Evolutionary conservation across 2,888 invertebrate genomes (phyloP), one percentile per base, ranked within the genome.

Genomic region (Spodoptera picta): DNA sequence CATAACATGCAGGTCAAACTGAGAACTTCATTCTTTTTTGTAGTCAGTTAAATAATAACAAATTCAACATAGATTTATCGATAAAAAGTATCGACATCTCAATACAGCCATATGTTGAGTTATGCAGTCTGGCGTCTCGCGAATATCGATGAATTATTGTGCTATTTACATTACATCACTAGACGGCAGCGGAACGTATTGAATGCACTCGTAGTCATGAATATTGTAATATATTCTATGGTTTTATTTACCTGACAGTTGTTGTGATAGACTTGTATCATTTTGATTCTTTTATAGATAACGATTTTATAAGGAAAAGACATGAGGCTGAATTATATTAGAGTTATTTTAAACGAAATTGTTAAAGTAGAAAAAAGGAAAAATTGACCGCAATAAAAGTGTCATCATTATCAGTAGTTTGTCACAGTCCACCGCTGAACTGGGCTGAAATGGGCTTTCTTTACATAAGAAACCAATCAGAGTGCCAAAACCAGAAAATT

Each of bases 81-180:
- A 74, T 62, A 77, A 67, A 64, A 54, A 51, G 10, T 58, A 65
- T 75, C 79, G 76, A 83, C 58, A 73, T 53, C 53, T 69, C 52
- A 60, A 69, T 52, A 47, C 57, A 50, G 56, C 72, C 65, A 67
- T 77, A 79, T 77, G 81, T 80, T 88, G 88, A 90, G 90, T 86
- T 87, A 90, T 92, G 87, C 90, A 90, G 90, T 90, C 88, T 89
- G 87, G 81, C 83, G 84, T 87, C 89, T 83, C 74, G 84, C 72
- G 88, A 87, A 89, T 90, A 90, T 90, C 91, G 90, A 91, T 91
- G 89, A 91, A 87, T 88, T 90, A 91, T 91, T 85, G 87, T 83
- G 85, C 90, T 90, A 92, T 92, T 92, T 90, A 87, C 87, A 86
- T 89, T 85, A 89, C 91, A 90, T 90, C 91, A 91, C 89, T 90